Base-by-base conservation (phyloP, 2,113 vertebrate genomes). In the Callipepla californica region DNA sequence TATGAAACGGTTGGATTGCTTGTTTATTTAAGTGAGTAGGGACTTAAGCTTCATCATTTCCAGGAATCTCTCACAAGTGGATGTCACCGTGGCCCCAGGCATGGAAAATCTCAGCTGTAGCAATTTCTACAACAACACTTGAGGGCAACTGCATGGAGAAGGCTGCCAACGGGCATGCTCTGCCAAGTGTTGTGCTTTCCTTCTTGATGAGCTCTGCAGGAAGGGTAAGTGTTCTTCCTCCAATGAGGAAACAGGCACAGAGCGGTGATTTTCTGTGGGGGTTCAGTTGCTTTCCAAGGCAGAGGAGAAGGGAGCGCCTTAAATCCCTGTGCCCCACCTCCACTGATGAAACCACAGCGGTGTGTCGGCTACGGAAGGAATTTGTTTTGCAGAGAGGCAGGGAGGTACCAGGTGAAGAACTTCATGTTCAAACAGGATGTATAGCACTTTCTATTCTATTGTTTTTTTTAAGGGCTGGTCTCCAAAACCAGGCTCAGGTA, bases 241-340 rank as follows among this genome's bases (percentile, higher is more conserved):
- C 0, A 18, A 3, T 1, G 21, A 40, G 63, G 44, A 47, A 72
- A 26, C 0, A 1, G 57, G 22, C 53, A 30, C 25, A 22, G 26
- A 6, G 14, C 15, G 9, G 25, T 18, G 38, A 11, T 66, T 30
- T 58, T 80, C 32, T 80, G 40, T 19, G 28, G 40, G 47, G 47
- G 11, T 28, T 30, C 7, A 0, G 21, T 17, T 63, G n/a, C 20
- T 32, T 50, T 38, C 58, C 16, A 21, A 36, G 16, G 28, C 38
- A 53, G 13, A 32, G 45, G 17, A 51, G 19, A 40, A 30, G 61
- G 6, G 13, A 58, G 23, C 42, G 18, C 23, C 14, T 50, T 36
- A 25, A 16, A 69, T 36, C 13, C 25, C 6, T 17, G n/a, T 22
- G 14, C 22, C 40, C 30, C 20, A 20, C 28, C 28, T 9, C 61